A percentile compares a stretch with the other conserved stretches of the same genome.
Evolutionary conservation across 2,113 vertebrate species (phyloP).

Genomic region (Bos taurus): ARS-UCD2.0 NC_037338.1:1933001-1933500

Average conservation of each 20-base stretch:
- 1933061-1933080: constrained; percentile 87
- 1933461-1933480: neutral
- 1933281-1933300: neutral
- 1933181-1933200: neutral
- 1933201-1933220: neutral
- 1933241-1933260: neutral
- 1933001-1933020: neutral
- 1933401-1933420: neutral
- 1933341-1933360: neutral
- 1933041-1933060: constrained; percentile 90
- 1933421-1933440: neutral
- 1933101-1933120: neutral
- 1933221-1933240: neutral
- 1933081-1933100: neutral
- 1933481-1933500: neutral
- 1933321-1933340: neutral
- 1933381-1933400: neutral
- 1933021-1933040: constrained; percentile 91
- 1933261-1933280: neutral
- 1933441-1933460: neutral
- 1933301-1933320: neutral
- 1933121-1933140: neutral
- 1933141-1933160: neutral
- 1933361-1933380: neutral
- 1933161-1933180: neutral